These are phyloP conservation scores for Circaetus gallicus DNA, from an alignment of 2,113 vertebrate genomes.

Conservation along the genomic window DNA sequence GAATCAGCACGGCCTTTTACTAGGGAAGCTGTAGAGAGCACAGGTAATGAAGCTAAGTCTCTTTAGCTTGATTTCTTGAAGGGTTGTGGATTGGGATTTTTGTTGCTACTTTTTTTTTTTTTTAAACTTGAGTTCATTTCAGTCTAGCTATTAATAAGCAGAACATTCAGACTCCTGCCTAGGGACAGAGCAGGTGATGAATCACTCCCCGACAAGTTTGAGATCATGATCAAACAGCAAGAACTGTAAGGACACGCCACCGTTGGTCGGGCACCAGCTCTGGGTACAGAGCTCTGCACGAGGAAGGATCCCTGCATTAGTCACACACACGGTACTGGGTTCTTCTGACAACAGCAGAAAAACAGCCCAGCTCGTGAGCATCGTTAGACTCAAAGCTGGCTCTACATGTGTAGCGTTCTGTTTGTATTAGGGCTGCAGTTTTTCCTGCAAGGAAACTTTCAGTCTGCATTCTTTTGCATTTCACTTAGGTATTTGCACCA, in stretches of 20 bases:
- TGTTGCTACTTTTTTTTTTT: not conserved
- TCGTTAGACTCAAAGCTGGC: not conserved
- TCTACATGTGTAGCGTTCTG: rapidly evolving
- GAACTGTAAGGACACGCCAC: not conserved
- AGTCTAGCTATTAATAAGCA: not conserved
- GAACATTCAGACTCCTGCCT: not conserved
- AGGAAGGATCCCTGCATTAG: not conserved
- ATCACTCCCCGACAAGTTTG: not conserved
- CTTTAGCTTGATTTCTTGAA: not conserved
- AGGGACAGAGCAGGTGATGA: not conserved
- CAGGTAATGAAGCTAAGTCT: not conserved
- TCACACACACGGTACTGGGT: not conserved
- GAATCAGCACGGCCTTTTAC: not conserved
- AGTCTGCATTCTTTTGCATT: not conserved
- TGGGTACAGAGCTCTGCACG: not conserved
- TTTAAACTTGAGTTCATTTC: not conserved
- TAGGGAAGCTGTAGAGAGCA: not conserved
- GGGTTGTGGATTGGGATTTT: not conserved
- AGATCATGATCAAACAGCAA: not conserved
- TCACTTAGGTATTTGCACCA: not conserved
- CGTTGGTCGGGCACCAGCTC: not conserved
- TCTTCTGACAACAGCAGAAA: not conserved
- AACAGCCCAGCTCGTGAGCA: not conserved
- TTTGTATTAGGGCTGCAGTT: not conserved
- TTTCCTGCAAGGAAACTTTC: not conserved